Percentiles rank a stretch among this genome's conserved stretches.
These are phyloP conservation scores for Bos taurus DNA, from an alignment of 2,113 vertebrate species.

Conservation along the genomic window DNA sequence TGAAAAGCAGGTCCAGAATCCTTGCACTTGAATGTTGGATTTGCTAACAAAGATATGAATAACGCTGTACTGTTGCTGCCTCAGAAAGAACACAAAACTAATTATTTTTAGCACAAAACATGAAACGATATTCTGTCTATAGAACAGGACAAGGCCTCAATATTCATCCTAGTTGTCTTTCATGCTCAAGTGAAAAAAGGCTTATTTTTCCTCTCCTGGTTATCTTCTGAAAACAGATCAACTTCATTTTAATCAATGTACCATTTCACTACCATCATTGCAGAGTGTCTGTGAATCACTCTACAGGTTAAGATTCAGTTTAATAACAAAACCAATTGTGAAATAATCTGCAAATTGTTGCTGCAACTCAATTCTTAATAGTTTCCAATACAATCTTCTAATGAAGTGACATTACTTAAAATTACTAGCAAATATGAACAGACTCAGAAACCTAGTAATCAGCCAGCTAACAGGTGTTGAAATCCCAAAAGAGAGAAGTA, in stretches of 20 bases:
- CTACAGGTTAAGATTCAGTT: conserved; percentile 19
- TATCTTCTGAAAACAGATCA: conserved; percentile 35
- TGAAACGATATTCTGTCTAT: not conserved
- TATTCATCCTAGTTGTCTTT: not conserved
- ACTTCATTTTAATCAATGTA: conserved; percentile 39
- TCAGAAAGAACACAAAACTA: conserved; percentile 4
- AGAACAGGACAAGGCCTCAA: not conserved
- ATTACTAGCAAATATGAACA: conserved; percentile 32
- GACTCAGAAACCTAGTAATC: conserved; percentile 32
- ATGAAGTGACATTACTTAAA: conserved; percentile 37
- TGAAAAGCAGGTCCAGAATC: not conserved
- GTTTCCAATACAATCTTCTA: conserved; percentile 20
- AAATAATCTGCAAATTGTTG: conserved; percentile 21
- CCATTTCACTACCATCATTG: conserved; percentile 3
- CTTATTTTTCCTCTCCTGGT: not conserved
- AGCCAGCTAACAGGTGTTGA: conserved; percentile 50
- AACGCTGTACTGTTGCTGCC: not conserved
- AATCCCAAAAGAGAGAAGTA: conserved; percentile 48
- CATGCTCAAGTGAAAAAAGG: conserved; percentile 42
- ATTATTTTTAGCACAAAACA: conserved; percentile 33
- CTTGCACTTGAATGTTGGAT: not conserved
- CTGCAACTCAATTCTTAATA: not conserved
- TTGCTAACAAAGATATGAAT: conserved; percentile 20
- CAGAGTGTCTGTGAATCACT: not conserved
- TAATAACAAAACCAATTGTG: conserved; percentile 12